Evolutionary conservation across 2,797 vertebrate species (phyloP).

Genomic region (Onychomys arenicola): DNA sequence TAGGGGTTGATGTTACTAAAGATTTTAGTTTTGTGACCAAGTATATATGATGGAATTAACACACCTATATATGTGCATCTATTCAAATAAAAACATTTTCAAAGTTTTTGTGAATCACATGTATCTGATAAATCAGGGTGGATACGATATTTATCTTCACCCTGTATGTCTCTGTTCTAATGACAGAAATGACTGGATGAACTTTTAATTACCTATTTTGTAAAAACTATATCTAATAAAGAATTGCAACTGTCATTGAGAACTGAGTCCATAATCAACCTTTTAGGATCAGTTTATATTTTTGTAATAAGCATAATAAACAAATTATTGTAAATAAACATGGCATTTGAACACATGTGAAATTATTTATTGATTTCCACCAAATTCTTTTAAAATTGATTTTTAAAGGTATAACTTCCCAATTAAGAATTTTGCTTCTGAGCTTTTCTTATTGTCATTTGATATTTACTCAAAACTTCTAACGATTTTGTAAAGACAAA

Average conservation of each 20-base stretch:
- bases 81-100: neutral
- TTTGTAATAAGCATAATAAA: neutral
- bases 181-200: neutral
- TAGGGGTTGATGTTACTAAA: neutral
- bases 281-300: neutral
- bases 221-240: neutral
- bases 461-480: neutral
- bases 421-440: conserved; percentile 12
- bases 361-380: neutral
- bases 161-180: neutral
- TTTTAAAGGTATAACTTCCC: neutral
- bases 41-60: neutral
- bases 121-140: neutral
- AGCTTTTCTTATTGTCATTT: neutral
- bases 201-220: neutral
- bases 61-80: neutral
- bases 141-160: neutral
- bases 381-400: neutral
- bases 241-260: neutral
- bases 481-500: neutral
- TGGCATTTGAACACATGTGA: neutral
- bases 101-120: neutral
- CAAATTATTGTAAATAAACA: neutral
- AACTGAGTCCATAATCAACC: neutral
- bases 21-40: neutral